Base-by-base conservation (phyloP, 1,140 invertebrate genomes). In the Trissolcus basalis region DNA sequence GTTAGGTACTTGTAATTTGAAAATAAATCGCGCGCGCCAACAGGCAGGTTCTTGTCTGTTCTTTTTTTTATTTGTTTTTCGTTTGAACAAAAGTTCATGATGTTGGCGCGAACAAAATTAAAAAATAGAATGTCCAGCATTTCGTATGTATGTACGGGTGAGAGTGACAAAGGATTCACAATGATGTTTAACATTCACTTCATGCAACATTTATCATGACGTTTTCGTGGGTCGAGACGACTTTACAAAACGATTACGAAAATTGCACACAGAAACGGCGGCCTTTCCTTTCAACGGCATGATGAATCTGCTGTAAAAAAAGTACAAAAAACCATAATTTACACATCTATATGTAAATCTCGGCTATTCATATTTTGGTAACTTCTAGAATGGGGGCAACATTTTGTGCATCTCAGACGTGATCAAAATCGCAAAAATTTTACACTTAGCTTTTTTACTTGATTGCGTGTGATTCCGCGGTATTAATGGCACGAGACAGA, bases 181-280 rank as follows among this genome's bases (percentile, higher is more conserved):
- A 73, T 65, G 71, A 77, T 71, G 61, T 55, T 79, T 82, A 82
- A 82, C 79, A 82, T 80, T 82, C 82, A 80, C 78, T 78, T 82
- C 81, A 80, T 80, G 80, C 77, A 82, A 85, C 79, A 82, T 83
- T 82, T 82, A 83, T 80, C 65, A 56, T 70, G 76, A 71, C 77
- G 72, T 72, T 60, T 79, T 80, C 76, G 79, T 70, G 78, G 69
- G 74, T 82, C 81, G 75, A 65, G 69, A 68, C 60, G 45, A 71
- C 74, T 78, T 77, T 77, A 77, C 61, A 67, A 27, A 27, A 71
- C 74, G 67, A 67, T 71, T 50, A 53, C 50, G 35, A 16, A 70
- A 67, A 61, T 70, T 61, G 67, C 63, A 63, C 55, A 63, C 56
- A 67, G 49, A 49, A 48, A 33, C 11, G 36, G 39, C 49, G 4